Percentiles rank a stretch among this genome's conserved stretches.
Evolutionary conservation across 2,113 vertebrate species (phyloP).

Genomic region (Vidua chalybeata): DNA sequence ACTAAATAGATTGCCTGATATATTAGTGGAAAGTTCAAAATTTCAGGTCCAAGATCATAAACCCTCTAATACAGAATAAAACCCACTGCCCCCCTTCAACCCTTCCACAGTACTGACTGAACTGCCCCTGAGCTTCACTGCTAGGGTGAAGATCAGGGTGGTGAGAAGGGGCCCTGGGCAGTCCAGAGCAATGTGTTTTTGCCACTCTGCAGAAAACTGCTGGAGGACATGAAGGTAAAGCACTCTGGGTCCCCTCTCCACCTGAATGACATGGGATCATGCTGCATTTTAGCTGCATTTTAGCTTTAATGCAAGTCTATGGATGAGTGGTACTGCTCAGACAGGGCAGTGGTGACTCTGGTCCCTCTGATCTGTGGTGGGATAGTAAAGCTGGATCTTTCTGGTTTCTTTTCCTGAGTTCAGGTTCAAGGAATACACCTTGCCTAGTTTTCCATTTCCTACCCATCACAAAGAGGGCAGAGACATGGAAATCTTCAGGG

Average conservation of each 20-base stretch:
- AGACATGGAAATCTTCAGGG: neutral
- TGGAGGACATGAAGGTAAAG: neutral
- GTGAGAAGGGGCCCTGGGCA: neutral
- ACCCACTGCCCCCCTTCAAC: rapidly evolving
- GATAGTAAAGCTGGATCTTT: neutral
- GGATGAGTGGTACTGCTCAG: neutral
- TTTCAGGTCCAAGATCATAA: neutral
- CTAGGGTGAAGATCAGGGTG: neutral
- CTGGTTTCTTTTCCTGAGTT: neutral
- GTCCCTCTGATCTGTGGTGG: neutral
- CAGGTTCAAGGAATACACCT: neutral
- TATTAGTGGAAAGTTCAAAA: neutral
- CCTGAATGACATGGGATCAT: neutral
- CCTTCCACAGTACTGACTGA: neutral
- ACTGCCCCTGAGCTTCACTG: neutral
- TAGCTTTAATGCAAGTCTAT: too few relatives aligned
- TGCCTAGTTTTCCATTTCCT: neutral
- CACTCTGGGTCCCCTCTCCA: neutral
- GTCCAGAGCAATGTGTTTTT: neutral
- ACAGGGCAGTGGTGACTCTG: neutral
- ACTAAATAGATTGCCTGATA: neutral
- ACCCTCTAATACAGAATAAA: neutral
- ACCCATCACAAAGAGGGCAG: neutral
- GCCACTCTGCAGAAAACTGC: neutral
- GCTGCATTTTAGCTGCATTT: neutral